These are phyloP conservation scores for Sus cebifrons DNA, from an alignment of 2,797 vertebrate genomes.

Conservation along the genomic window DNA sequence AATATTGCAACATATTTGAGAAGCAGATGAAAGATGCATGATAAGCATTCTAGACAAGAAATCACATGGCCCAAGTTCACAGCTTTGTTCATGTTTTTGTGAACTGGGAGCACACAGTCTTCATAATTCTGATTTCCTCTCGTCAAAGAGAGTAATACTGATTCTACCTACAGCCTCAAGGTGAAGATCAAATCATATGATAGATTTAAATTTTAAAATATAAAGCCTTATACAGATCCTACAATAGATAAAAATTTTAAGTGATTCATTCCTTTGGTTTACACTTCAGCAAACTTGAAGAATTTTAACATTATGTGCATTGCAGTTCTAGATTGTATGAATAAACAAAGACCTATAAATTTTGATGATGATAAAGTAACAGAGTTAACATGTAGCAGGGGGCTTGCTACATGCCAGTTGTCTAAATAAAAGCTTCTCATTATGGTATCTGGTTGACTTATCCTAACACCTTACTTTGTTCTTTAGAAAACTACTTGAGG, in stretches of 20 bases:
- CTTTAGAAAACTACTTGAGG: background rate
- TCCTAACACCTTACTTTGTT: background rate
- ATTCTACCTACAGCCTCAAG: background rate
- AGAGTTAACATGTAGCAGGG: background rate
- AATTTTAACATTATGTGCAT: background rate
- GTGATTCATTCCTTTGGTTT: background rate
- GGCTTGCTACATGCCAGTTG: background rate
- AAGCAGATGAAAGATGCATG: background rate
- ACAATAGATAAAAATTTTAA: background rate
- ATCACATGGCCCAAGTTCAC: background rate
- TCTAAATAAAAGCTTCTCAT: background rate
- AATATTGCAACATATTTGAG: constrained; percentile 62
- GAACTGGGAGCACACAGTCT: background rate
- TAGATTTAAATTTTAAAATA: background rate
- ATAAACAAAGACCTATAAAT: background rate
- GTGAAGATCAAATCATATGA: background rate
- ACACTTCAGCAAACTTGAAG: background rate
- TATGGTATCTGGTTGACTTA: background rate
- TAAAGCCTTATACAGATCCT: background rate
- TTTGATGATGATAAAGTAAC: background rate
- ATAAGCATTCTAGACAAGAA: background rate
- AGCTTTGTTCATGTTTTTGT: background rate
- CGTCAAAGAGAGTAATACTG: background rate
- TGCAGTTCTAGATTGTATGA: background rate
- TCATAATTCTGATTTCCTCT: background rate